A percentile compares a stretch with the other conserved stretches of the same genome.
Conservation (phyloP, 2,797 vertebrate species). For the Squalus acanthias region DNA sequence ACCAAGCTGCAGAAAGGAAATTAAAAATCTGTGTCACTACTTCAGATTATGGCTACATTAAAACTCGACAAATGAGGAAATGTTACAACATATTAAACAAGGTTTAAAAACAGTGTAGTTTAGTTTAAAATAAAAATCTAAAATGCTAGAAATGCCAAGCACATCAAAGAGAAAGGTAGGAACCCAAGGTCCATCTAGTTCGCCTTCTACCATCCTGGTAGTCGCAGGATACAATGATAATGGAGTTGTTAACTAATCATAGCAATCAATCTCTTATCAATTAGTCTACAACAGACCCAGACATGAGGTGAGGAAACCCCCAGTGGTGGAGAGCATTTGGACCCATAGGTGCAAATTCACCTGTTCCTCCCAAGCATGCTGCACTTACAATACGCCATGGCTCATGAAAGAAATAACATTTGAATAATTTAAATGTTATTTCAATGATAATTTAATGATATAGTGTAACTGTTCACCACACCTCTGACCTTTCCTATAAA, state of each 20-base stretch:
- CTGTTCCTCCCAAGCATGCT: too few relatives aligned
- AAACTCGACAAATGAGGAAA: background rate
- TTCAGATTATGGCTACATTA: background rate
- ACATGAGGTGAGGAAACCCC: background rate
- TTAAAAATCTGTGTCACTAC: background rate
- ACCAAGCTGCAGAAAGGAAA: slow-evolving; percentile 56
- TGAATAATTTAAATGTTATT: background rate
- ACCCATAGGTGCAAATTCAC: background rate
- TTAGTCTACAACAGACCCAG: too few relatives aligned
- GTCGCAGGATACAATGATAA: background rate
- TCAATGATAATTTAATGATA: background rate
- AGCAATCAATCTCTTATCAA: too few relatives aligned
- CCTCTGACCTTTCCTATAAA: background rate
- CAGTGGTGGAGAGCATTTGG: background rate
- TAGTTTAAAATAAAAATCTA: background rate
- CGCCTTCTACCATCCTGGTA: background rate
- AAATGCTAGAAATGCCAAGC: background rate
- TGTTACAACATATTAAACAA: background rate
- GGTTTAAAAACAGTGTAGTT: background rate
- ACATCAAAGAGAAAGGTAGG: background rate
- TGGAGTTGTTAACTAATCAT: too few relatives aligned
- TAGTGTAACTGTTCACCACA: background rate
- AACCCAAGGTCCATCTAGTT: background rate
- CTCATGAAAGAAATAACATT: too few relatives aligned
- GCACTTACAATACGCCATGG: too few relatives aligned